These are phyloP conservation scores for Choristoneura rosaceana DNA, from an alignment of 2,888 invertebrate genomes.

Conservation along the genomic window DNA sequence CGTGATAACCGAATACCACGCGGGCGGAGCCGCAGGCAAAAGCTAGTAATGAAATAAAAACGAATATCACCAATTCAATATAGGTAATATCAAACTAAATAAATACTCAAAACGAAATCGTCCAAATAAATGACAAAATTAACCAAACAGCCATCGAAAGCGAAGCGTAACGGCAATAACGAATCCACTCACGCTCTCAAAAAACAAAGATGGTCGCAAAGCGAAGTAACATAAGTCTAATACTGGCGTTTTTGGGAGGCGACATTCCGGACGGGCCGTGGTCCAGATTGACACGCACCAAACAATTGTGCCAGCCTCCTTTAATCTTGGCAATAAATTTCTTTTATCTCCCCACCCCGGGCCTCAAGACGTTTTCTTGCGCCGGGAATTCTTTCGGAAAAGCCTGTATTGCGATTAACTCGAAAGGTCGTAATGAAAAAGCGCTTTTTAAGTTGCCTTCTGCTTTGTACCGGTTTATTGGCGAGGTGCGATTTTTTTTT, in stretches of 20 bases:
- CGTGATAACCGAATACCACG: no score
- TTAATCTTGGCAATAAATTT: slow-evolving; percentile 82
- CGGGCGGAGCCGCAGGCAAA: no score
- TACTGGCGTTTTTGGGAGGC: slow-evolving; percentile 38
- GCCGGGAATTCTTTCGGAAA: slow-evolving; percentile 56
- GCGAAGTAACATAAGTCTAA: slow-evolving; percentile 48
- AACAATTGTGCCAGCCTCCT: slow-evolving; percentile 67
- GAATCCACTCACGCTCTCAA: slow-evolving; percentile 7
- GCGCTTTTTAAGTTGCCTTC: slow-evolving; percentile 44
- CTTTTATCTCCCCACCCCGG: slow-evolving; percentile 63
- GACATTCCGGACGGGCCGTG: slow-evolving; percentile 53
- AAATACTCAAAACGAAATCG: not conserved
- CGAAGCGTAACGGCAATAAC: not conserved
- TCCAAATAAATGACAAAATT: not conserved
- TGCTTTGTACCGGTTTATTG: slow-evolving; percentile 28
- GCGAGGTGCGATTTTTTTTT: slow-evolving; percentile 37
- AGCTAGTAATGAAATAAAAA: no score
- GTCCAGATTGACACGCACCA: slow-evolving; percentile 74
- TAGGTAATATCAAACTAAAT: not conserved
- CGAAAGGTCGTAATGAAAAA: slow-evolving; percentile 51
- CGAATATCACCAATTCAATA: not conserved
- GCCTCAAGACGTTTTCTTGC: slow-evolving; percentile 55
- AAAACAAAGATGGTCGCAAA: slow-evolving; percentile 37
- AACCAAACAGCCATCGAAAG: not conserved
- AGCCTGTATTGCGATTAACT: slow-evolving; percentile 59